Percentiles rank a stretch among this genome's conserved stretches.
Evolutionary conservation across 2,113 vertebrate species (phyloP).

Genomic region (Bolborhynchus lineola): DNA sequence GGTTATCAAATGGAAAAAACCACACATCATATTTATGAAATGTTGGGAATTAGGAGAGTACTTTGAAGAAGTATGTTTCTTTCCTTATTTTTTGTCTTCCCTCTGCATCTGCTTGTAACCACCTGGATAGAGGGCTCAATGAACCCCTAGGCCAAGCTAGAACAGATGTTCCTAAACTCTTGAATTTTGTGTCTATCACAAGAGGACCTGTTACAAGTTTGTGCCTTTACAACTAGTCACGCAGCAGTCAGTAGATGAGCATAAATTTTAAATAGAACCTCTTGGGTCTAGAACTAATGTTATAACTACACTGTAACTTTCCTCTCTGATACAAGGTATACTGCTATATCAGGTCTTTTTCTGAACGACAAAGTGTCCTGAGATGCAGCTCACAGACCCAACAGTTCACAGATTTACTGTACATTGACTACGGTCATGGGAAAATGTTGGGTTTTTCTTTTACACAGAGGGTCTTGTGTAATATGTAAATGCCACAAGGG

Average conservation of each 20-base stretch:
- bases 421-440: conserved; percentile 64
- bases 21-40: neutral
- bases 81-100: neutral
- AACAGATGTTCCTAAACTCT: neutral
- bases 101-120: neutral
- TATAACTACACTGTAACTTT: neutral
- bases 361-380: neutral
- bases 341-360: neutral
- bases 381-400: neutral
- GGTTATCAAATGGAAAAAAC: neutral
- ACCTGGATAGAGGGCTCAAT: neutral
- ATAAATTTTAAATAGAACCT: neutral
- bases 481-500: conserved; percentile 48
- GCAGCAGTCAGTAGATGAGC: neutral
- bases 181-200: neutral
- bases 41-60: neutral
- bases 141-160: neutral
- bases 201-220: neutral
- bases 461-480: conserved; percentile 49
- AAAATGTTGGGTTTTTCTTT: conserved; percentile 19
- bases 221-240: neutral
- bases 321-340: neutral
- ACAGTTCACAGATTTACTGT: conserved; percentile 55
- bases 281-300: neutral
- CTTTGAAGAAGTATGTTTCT: neutral